phyloP scores from a whole-genome alignment of 2,797 vertebrate species.

The Cossypha heuglini region DNA sequence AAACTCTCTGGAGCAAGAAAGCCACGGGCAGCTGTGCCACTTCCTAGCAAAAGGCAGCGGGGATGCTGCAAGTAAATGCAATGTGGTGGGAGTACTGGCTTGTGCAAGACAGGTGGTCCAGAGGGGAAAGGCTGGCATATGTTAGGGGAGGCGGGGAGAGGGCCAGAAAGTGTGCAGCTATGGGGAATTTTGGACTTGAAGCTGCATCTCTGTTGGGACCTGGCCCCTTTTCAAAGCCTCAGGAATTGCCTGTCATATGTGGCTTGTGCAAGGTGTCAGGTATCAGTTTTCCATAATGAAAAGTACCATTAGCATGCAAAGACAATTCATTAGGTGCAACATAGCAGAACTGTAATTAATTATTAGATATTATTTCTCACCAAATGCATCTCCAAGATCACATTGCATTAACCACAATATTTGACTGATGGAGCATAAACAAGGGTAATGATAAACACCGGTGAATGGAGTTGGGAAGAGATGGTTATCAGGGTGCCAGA shows the following conservation, averaged over 20 bases:
- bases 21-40: not conserved
- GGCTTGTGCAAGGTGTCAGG: not conserved
- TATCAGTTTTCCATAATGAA: not conserved
- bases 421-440: constrained; percentile 69
- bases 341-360: constrained; percentile 67
- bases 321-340: constrained; percentile 40
- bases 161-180: not conserved
- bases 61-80: not conserved
- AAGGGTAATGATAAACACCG: constrained; percentile 65
- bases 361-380: constrained; percentile 68
- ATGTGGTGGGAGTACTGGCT: not conserved
- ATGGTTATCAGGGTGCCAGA: constrained; percentile 32
- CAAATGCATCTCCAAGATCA: constrained; percentile 66
- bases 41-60: not conserved
- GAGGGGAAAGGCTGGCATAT: not conserved
- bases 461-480: constrained; percentile 41
- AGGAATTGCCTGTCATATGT: not conserved
- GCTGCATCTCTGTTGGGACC: not conserved
- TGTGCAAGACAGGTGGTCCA: not conserved
- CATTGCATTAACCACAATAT: constrained; percentile 70
- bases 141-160: not conserved
- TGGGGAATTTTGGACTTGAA: not conserved
- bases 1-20: not conserved
- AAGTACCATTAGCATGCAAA: constrained; percentile 24
- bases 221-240: not conserved